These are phyloP conservation scores for Carapus acus DNA, from an alignment of 2,797 vertebrate genomes.

Conservation along the genomic window DNA sequence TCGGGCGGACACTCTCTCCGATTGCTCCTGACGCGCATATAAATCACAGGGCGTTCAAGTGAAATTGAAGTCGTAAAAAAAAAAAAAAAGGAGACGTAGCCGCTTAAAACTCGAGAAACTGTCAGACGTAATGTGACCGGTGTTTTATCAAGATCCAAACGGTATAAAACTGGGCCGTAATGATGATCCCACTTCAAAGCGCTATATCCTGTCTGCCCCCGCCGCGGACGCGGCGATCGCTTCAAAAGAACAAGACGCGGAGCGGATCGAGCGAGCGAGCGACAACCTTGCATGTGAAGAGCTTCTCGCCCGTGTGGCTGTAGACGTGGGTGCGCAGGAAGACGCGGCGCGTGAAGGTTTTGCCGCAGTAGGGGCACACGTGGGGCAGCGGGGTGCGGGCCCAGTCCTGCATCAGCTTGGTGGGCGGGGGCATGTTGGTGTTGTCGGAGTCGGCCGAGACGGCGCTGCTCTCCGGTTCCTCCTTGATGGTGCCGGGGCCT, in stretches of 20 bases:
- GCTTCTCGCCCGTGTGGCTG: conserved; percentile 88
- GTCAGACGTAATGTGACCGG: conserved; percentile 46
- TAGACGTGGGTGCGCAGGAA: conserved; percentile 86
- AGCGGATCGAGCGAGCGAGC: conserved; percentile 10
- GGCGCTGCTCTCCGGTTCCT: conserved; percentile 38
- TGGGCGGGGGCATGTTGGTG: conserved; percentile 61
- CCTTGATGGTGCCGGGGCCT: conserved; percentile 26
- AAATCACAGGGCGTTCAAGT: not conserved
- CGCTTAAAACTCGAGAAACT: conserved; percentile 12
- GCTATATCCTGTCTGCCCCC: conserved; percentile 43
- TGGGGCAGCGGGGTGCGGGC: conserved; percentile 67
- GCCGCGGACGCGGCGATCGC: conserved; percentile 16
- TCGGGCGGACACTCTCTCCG: conserved; percentile 5
- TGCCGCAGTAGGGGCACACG: conserved; percentile 83
- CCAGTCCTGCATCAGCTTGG: conserved; percentile 70
- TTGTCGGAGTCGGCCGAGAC: conserved; percentile 40
- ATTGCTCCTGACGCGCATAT: not conserved
- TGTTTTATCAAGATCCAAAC: conserved; percentile 10
- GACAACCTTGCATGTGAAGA: conserved; percentile 80
- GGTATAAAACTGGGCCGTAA: conserved; percentile 15
- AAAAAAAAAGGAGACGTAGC: conserved; percentile 13
- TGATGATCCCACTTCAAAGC: conserved; percentile 34
- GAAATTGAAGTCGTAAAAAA: too few species aligned
- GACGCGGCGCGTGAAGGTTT: conserved; percentile 85
- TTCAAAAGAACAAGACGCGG: conserved; percentile 9